Base-by-base conservation (phyloP, 2,113 vertebrate species). In the Anoplopoma fimbria region DNA sequence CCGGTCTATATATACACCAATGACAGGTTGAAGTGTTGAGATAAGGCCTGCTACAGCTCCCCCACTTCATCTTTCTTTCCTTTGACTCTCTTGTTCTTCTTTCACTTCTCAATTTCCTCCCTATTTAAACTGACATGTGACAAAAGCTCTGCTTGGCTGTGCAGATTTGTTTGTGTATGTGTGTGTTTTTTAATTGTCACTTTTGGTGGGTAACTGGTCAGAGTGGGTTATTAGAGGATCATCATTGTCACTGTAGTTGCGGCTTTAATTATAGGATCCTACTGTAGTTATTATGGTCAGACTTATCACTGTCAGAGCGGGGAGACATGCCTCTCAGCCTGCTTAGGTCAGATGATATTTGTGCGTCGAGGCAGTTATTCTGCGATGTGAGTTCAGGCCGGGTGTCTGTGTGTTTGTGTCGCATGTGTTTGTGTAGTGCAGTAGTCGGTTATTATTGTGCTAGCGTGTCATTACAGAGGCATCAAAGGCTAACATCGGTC, bases 261-360 rank as follows among this genome's bases (percentile, higher is more conserved):
- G 82, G 77, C 82, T 92, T 88, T 93, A 91, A 93, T 93, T 93
- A 92, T 79, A 89, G 87, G 9, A 69, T 68, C 74, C 80, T 69
- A 87, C 89, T 89, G 81, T 91, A 90, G 90, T 92, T 93, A 92
- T 93, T 94, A 93, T 78, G 91, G 92, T 92, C 86, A 68, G 90
- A 90, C 87, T 91, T 89, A 91, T 93, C 91, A 86, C 86, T 87
- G 81, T 55, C 42, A 72, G 84, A 85, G 89, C 70, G 36, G 82
- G 74, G 88, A 93, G 89, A 89, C 90, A 65, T 91, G 92, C 76
- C 87, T 88, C 84, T 91, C 89, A 89, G 89, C 81, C 63, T 69
- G 90, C 91, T 94, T 82, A 92, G 91, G 90, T 94, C 93, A 94
- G 86, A 92, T 85, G 90, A 93, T 93, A 92, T 93, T 93, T 91